Conservation (phyloP, 2,797 vertebrate species). For the Gobionotothen gibberifrons region DNA sequence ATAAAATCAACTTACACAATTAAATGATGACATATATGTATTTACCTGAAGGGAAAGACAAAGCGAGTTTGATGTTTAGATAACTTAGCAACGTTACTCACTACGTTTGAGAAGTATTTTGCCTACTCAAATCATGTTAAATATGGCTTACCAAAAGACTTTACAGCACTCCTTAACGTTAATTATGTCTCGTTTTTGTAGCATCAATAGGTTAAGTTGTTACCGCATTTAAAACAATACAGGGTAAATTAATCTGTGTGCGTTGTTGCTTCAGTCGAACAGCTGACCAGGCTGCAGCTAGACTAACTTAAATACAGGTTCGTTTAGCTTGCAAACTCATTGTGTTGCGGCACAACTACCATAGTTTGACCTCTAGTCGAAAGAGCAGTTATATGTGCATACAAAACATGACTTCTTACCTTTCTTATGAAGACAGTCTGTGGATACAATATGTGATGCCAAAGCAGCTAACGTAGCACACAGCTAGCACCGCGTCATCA, state of each 20-base stretch:
- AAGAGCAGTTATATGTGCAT: accelerated
- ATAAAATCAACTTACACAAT: background rate
- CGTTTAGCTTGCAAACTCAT: background rate
- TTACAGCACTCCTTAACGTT: too few species aligned
- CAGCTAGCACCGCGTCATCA: conserved; percentile 29
- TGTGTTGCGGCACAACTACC: background rate
- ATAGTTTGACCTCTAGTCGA: accelerated
- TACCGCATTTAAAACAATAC: background rate
- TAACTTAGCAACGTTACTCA: background rate
- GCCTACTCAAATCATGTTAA: background rate
- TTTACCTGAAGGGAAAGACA: background rate
- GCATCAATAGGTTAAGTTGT: too few species aligned
- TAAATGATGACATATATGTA: background rate
- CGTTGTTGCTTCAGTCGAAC: background rate
- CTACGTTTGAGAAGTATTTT: background rate
- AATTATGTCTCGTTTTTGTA: background rate
- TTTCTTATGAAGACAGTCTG: background rate
- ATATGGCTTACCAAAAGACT: background rate
- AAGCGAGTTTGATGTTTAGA: background rate
- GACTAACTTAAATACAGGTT: too few species aligned
- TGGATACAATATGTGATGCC: background rate
- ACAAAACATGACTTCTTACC: background rate
- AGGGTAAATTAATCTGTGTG: background rate
- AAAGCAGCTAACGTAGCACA: too few species aligned
- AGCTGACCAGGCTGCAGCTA: conserved; percentile 1